Evolutionary conservation across 2,113 vertebrate genomes (phyloP).

Genomic region (Lycaon pictus): DNA sequence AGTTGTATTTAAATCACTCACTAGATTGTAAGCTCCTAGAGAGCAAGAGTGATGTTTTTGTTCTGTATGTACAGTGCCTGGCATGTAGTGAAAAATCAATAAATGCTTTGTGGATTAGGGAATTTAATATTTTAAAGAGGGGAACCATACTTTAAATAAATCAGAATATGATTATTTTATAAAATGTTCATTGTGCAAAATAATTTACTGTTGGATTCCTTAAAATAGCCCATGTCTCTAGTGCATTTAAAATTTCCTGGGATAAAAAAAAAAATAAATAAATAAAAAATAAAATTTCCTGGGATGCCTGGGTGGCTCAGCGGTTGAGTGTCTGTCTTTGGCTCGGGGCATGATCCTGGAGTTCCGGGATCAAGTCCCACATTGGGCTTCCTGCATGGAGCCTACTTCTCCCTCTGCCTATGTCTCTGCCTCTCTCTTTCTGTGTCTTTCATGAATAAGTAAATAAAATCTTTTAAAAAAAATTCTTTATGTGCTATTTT

Average conservation of each 20-base stretch:
- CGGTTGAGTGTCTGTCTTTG: no score
- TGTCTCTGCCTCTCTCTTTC: no score
- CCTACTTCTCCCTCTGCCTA: no score
- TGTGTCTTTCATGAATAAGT: no score
- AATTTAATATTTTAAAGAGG: conserved; percentile 56
- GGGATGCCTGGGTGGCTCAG: no score
- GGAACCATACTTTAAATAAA: not conserved
- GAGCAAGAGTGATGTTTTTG: not conserved
- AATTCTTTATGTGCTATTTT: not conserved
- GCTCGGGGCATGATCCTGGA: no score
- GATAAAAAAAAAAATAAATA: no score
- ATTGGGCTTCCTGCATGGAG: no score
- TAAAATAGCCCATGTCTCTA: conserved; percentile 21
- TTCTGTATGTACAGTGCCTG: not conserved
- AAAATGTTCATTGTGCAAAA: conserved; percentile 39
- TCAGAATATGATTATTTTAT: conserved; percentile 6
- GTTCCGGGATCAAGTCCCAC: no score
- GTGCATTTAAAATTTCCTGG: conserved; percentile 38
- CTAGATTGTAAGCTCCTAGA: not conserved
- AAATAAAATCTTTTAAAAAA: no score
- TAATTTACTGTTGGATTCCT: conserved; percentile 47
- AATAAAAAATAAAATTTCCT: not conserved
- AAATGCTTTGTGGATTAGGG: conserved; percentile 49
- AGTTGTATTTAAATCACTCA: not conserved
- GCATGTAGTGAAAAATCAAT: not conserved